These are phyloP conservation scores for Lophotriccus pileatus DNA, from an alignment of 2,797 vertebrate genomes.

Conservation along the genomic window DNA sequence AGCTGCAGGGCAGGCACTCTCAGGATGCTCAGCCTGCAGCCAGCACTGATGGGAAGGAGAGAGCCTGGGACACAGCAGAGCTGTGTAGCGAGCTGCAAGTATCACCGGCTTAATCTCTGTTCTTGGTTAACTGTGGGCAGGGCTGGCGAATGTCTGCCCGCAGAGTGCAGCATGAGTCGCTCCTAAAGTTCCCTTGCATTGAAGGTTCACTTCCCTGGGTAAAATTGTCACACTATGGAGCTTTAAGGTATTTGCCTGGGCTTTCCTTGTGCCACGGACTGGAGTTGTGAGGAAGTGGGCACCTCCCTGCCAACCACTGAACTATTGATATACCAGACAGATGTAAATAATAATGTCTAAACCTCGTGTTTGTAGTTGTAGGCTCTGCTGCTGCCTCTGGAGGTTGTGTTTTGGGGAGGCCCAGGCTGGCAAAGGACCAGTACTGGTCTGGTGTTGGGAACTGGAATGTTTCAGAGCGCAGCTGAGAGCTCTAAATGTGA, in stretches of 20 bases:
- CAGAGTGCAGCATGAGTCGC: fast-evolving
- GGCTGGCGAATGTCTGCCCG: background rate
- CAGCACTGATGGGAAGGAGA: background rate
- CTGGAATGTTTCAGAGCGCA: background rate
- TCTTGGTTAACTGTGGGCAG: background rate
- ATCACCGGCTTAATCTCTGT: background rate
- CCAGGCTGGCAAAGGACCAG: background rate
- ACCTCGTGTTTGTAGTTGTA: background rate
- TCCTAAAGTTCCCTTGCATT: background rate
- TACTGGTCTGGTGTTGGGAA: background rate
- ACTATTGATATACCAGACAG: background rate
- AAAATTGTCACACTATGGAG: background rate
- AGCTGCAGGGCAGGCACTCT: background rate
- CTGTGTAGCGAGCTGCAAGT: background rate
- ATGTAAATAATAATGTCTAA: background rate
- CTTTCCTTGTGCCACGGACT: background rate
- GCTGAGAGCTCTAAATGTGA: background rate
- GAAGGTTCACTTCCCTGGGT: background rate
- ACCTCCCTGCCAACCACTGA: background rate
- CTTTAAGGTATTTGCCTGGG: background rate
- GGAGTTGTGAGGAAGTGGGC: background rate
- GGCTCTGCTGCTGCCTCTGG: background rate
- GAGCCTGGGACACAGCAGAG: background rate
- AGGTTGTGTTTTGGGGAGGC: background rate
- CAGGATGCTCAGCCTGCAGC: background rate